phyloP scores from a whole-genome alignment of 2,888 invertebrate species.

The Drosophila kokeensis region DNA sequence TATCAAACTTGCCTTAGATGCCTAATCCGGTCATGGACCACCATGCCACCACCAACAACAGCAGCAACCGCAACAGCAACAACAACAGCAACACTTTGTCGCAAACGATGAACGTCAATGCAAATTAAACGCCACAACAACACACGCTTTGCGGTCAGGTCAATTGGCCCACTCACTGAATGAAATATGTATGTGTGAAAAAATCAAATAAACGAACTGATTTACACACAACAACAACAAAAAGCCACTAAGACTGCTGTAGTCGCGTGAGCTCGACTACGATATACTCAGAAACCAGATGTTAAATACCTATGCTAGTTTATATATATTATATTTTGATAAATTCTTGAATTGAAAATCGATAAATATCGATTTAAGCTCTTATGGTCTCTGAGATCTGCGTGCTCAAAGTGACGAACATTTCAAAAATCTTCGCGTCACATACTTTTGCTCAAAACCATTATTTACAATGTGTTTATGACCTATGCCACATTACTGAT shows the following conservation, averaged over 20 bases:
- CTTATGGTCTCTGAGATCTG: no score
- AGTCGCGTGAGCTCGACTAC: neutral
- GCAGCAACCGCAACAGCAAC: neutral
- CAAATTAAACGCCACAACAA: neutral
- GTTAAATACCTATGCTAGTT: neutral
- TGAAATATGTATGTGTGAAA: conserved; percentile 6
- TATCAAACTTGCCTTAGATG: conserved; percentile 25
- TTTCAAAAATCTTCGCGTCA: neutral
- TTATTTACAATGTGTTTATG: neutral
- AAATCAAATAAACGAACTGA: conserved; percentile 34
- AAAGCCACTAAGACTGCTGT: neutral
- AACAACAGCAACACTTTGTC: conserved; percentile 26
- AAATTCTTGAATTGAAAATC: no score
- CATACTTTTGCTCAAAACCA: neutral
- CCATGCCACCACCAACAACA: conserved; percentile 17
- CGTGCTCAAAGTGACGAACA: no score
- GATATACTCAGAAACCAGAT: neutral
- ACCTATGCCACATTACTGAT: conserved; percentile 3
- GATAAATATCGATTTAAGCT: no score
- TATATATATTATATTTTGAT: no score
- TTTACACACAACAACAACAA: conserved; percentile 12
- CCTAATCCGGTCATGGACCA: conserved; percentile 61
- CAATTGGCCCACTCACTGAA: conserved; percentile 40
- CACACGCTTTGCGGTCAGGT: conserved; percentile 14
- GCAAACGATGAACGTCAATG: conserved; percentile 12